Base-by-base conservation (phyloP, 2,113 vertebrate species). In the Poeciliopsis retropinna region DNA sequence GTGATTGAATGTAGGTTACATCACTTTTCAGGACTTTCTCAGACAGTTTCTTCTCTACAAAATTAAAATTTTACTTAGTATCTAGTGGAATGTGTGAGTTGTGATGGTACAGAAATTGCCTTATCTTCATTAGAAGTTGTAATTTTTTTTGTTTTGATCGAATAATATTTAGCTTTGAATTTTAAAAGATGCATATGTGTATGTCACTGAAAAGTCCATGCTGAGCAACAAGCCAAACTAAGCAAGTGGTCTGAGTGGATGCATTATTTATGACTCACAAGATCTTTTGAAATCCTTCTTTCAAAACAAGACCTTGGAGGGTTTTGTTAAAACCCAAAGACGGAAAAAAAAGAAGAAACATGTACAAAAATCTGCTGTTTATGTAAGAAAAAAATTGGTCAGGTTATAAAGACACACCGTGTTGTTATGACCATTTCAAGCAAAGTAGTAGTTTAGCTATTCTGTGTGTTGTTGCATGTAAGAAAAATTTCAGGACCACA, bases 261-360 rank as follows among this genome's bases (percentile, higher is more conserved):
- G 41, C 30, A 85, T 91, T 87, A 91, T 91, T 91, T 80, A 89
- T 82, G 27, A 5, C 77, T 73, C 73, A 82, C 80, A 77, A 86
- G 68, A 80, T 65, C 68, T 76, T 76, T 64, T 22, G 15, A 72
- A 74, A 34, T 76, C 32, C 60, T 73, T n/a, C 31, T 79, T 54
- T 80, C 69, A 60, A 75, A 81, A 83, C 75, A 72, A 75, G 72
- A 66, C 74, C 34, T 4, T 76, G 6, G 75, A 78, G 79, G 81
- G 34, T 54, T 34, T 30, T 68, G 68, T 60, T 63, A 3, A 68
- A 76, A 87, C 60, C 47, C 31, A 54, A 65, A 78, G 74, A 86
- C 74, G 54, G 76, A 64, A 85, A 66, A 67, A 64, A 78, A 80
- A 30, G 17, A 37, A 41, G 6, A 29, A 41, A 1, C 78, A 79